A percentile compares a stretch with the other conserved stretches of the same genome.
Evolutionary conservation across 64 coral and sea anemone species (phyloP).

Genomic region (Stylophora pistillata): DNA sequence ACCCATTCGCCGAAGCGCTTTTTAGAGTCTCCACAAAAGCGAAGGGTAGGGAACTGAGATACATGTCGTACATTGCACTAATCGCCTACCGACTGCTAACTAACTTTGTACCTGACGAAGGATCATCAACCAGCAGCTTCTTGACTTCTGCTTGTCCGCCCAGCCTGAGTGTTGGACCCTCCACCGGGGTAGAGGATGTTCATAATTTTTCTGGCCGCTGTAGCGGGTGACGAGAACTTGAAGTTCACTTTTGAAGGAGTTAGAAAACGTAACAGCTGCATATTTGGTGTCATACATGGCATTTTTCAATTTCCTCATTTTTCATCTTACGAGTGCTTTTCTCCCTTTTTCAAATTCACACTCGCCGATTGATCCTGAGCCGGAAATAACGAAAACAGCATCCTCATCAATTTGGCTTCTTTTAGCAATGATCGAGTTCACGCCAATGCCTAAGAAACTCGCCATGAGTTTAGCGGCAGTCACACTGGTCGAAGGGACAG

Average conservation of each 20-base stretch:
- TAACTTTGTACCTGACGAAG: background rate
- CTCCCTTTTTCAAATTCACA: constrained; percentile 21
- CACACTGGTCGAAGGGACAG: background rate
- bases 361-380: background rate
- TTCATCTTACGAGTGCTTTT: background rate
- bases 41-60: no score
- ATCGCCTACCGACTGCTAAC: no score
- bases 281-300: background rate
- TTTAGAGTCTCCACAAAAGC: no score
- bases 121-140: constrained; percentile 26
- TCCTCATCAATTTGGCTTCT: background rate
- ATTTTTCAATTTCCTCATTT: background rate
- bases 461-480: constrained; percentile 13
- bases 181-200: background rate
- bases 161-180: constrained; percentile 2
- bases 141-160: constrained; percentile 25
- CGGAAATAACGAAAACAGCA: constrained; percentile 3
- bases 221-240: background rate
- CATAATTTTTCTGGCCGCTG: background rate
- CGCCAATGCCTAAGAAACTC: background rate
- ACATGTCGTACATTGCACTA: no score
- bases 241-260: background rate
- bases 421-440: no score
- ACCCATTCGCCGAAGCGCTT: no score
- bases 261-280: constrained; percentile 17